phyloP scores from a whole-genome alignment of 2,888 invertebrate genomes.

The Aphodius sticticus region DNA sequence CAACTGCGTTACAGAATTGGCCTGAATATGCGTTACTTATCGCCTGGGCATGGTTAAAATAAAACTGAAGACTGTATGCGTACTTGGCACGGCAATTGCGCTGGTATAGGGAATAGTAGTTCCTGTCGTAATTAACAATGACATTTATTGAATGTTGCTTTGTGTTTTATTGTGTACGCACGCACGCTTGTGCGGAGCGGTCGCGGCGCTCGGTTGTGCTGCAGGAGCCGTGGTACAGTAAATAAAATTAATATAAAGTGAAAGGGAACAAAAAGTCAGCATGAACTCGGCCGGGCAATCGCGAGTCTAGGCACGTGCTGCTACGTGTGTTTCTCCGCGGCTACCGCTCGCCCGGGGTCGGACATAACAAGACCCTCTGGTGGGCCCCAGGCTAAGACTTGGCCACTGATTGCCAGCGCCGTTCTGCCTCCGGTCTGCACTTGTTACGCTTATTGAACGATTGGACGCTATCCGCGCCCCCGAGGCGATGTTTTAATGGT shows the following conservation, averaged over 20 bases:
- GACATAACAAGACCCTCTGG: constrained; percentile 54
- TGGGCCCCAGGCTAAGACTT: constrained; percentile 47
- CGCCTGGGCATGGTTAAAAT: no score
- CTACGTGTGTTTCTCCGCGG: constrained; percentile 50
- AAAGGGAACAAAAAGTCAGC: constrained; percentile 49
- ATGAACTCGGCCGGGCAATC: constrained; percentile 47
- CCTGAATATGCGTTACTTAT: no score
- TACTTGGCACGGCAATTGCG: not conserved
- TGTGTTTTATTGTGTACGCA: constrained; percentile 19
- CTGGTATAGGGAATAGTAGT: not conserved
- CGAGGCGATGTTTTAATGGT: constrained; percentile 57
- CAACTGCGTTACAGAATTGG: no score
- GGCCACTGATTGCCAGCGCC: constrained; percentile 48
- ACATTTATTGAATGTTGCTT: constrained; percentile 22
- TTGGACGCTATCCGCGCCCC: constrained; percentile 50
- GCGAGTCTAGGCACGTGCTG: constrained; percentile 53
- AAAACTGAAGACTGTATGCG: not conserved
- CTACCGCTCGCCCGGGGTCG: constrained; percentile 50
- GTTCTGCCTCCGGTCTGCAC: constrained; percentile 43
- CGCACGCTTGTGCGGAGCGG: not conserved
- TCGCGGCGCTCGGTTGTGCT: constrained; percentile 8
- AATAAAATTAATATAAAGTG: constrained; percentile 42
- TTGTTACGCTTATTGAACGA: constrained; percentile 54
- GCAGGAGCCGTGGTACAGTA: constrained; percentile 11
- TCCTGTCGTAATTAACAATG: constrained; percentile 16